phyloP scores from a whole-genome alignment of 2,113 vertebrate genomes.

The Desmodus rotundus region DNA sequence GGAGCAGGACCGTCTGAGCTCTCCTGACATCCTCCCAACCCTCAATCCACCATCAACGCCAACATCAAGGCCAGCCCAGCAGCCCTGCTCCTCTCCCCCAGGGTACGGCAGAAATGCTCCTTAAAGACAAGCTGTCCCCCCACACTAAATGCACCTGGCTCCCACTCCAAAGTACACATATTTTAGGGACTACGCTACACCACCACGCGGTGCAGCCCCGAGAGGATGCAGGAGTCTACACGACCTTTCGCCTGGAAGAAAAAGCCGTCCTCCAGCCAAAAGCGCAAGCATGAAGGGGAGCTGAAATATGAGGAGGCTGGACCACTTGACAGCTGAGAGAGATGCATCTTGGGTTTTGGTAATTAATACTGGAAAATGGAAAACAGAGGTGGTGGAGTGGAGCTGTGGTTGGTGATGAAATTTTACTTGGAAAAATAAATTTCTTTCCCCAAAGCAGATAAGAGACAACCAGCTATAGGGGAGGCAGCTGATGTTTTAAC shows the following conservation, averaged over 20 bases:
- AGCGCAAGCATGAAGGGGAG: neutral
- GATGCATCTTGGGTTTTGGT: neutral
- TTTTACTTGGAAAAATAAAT: neutral
- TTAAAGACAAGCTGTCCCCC: neutral
- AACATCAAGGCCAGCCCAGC: neutral
- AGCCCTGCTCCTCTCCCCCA: neutral
- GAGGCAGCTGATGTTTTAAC: neutral
- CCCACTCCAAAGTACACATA: neutral
- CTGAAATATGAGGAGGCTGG: neutral
- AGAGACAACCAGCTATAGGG: neutral
- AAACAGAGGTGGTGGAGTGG: neutral
- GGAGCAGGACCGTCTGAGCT: fast-evolving
- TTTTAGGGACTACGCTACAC: neutral
- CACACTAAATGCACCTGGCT: neutral
- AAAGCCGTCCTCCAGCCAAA: neutral
- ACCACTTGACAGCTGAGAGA: neutral
- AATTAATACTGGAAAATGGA: neutral
- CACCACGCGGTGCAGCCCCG: neutral
- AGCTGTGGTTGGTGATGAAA: neutral
- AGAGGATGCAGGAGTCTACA: neutral
- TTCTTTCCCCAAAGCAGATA: neutral
- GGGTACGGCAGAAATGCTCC: fast-evolving
- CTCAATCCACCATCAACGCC: no score
- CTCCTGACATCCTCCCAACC: neutral
- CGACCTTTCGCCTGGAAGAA: neutral